Evolutionary conservation across 2,797 vertebrate genomes (phyloP).

Genomic region (Peromyscus attwateri): DNA sequence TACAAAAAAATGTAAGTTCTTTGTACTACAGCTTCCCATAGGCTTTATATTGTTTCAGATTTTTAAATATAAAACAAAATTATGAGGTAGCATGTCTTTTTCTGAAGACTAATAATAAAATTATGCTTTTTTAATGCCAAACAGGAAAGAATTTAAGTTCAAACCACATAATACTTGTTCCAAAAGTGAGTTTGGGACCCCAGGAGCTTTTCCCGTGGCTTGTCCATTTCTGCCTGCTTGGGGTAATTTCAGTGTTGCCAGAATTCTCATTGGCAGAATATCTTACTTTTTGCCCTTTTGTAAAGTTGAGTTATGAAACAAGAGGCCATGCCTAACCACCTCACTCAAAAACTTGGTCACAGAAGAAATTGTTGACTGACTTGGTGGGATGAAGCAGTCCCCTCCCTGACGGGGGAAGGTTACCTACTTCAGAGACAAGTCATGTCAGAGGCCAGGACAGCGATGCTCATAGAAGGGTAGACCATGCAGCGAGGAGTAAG

Average conservation of each 20-base stretch:
- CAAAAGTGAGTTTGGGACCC: not conserved
- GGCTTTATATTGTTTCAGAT: not conserved
- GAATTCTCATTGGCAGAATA: not conserved
- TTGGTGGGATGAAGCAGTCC: not conserved
- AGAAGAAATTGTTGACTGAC: not conserved
- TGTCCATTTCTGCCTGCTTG: not conserved
- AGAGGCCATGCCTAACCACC: not conserved
- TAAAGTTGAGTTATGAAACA: not conserved
- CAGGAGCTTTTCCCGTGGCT: not conserved
- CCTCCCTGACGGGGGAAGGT: not conserved
- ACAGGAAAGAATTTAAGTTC: not conserved
- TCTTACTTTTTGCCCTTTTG: not conserved
- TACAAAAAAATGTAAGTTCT: not conserved
- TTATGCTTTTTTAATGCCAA: not conserved
- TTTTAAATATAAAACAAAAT: not conserved
- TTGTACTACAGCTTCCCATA: not conserved
- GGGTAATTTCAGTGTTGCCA: not conserved
- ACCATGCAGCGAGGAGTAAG: not conserved
- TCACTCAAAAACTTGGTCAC: constrained; percentile 37
- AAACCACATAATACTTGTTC: not conserved
- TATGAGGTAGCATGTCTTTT: not conserved
- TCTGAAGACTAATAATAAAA: not conserved
- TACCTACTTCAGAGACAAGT: not conserved
- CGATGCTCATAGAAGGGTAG: not conserved
- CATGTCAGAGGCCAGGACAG: not conserved